Percentiles rank a stretch among this genome's conserved stretches.
These are phyloP conservation scores for Tenebrosternarchus preto DNA, from an alignment of 2,113 vertebrate species.

Conservation along the genomic window DNA sequence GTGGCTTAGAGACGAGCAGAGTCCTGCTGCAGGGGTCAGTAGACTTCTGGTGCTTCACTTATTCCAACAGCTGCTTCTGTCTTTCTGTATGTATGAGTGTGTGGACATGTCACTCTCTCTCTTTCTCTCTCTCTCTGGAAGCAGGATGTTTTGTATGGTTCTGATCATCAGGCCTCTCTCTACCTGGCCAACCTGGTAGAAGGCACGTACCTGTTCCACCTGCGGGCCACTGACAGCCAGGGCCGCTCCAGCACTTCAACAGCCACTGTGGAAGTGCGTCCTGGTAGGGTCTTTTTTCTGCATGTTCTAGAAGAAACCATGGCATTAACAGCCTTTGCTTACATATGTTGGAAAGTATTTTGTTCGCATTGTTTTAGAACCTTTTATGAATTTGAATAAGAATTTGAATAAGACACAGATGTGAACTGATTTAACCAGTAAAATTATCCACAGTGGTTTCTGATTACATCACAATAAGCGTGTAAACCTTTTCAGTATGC, in stretches of 20 bases:
- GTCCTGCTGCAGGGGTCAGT: constrained; percentile 89
- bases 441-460: too few relatives aligned
- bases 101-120: background rate
- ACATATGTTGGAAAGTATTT: too few relatives aligned
- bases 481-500: too few relatives aligned
- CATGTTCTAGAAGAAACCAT: background rate
- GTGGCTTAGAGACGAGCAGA: constrained; percentile 86
- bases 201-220: constrained; percentile 84
- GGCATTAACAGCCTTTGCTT: background rate
- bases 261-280: constrained; percentile 85
- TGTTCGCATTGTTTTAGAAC: too few relatives aligned
- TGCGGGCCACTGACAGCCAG: constrained; percentile 78
- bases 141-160: constrained; percentile 83
- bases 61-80: background rate
- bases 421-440: too few relatives aligned
- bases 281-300: constrained; percentile 73
- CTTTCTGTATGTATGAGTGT: background rate
- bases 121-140: constrained; percentile 11
- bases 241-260: constrained; percentile 78
- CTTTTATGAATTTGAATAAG: too few relatives aligned
- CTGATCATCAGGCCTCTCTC: constrained; percentile 73
- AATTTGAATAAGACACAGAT: too few relatives aligned
- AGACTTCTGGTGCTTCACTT: background rate
- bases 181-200: constrained; percentile 87
- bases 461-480: too few relatives aligned